Evolutionary conservation across 2,888 invertebrate genomes (phyloP).

Genomic region (Diachrysia chrysitis): DNA sequence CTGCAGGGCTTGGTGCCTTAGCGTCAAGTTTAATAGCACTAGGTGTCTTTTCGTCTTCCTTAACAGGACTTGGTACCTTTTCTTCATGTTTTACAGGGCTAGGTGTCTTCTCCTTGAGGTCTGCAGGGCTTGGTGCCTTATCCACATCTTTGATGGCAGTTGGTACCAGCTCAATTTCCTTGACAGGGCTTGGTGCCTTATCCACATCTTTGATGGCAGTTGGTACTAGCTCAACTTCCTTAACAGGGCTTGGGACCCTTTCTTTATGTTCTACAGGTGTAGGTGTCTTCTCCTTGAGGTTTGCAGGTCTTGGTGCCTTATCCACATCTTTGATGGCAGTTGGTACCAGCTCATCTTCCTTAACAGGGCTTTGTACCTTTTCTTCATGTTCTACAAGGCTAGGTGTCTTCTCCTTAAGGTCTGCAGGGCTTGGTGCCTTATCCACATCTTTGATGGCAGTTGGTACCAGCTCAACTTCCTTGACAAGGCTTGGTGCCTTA

Average conservation of each 20-base stretch:
- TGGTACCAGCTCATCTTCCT: conserved; percentile 15
- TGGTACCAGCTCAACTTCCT: neutral
- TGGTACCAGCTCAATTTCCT: no score
- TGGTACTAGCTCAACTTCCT: no score
- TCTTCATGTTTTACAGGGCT: neutral
- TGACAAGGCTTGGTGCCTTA: neutral
- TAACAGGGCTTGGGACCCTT: no score
- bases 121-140: no score
- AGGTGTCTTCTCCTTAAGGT: neutral
- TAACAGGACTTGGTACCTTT: neutral
- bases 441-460: neutral
- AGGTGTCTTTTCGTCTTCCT: conserved; percentile 9
- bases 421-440: neutral
- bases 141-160: no score
- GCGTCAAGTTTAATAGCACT: conserved; percentile 16
- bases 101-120: neutral
- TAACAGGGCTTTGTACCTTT: conserved; percentile 6
- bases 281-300: no score
- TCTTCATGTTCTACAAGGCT: neutral
- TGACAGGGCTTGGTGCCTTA: neutral
- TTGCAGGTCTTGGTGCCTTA: neutral
- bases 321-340: neutral
- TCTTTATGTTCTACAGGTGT: no score
- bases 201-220: no score
- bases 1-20: conserved; percentile 7